Evolutionary conservation across 2,113 vertebrate species (phyloP).

Genomic region (Morone chrysops): DNA sequence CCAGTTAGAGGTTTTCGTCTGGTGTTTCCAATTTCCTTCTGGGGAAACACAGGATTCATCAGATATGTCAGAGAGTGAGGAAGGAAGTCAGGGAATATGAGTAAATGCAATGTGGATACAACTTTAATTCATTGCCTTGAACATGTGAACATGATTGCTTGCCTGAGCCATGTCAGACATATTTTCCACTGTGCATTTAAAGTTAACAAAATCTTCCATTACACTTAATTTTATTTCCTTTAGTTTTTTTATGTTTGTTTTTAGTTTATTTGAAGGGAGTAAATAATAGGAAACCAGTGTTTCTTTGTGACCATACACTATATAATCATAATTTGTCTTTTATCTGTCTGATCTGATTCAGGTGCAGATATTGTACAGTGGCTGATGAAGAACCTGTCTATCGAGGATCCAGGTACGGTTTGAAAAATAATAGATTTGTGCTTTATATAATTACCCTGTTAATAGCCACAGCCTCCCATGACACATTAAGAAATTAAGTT

Average conservation of each 20-base stretch:
- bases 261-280: not conserved
- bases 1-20: no score
- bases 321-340: not conserved
- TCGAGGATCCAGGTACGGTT: constrained; percentile 93
- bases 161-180: no score
- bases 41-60: no score
- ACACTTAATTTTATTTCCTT: no score
- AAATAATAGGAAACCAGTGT: not conserved
- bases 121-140: no score
- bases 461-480: not conserved
- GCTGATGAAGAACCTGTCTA: constrained; percentile 95
- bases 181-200: no score
- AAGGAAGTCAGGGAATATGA: no score
- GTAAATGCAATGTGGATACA: no score
- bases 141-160: no score
- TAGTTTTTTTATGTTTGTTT: not conserved
- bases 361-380: constrained; percentile 97
- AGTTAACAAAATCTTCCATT: not conserved
- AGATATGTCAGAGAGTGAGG: no score
- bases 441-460: not conserved
- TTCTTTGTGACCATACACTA: not conserved
- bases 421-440: not conserved
- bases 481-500: not conserved
- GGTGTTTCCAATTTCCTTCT: no score
- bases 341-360: constrained; percentile 74